Percentiles rank a stretch among this genome's conserved stretches.
Conservation (phyloP, 1,140 invertebrate genomes). For the Zelostemma sp. region DNA sequence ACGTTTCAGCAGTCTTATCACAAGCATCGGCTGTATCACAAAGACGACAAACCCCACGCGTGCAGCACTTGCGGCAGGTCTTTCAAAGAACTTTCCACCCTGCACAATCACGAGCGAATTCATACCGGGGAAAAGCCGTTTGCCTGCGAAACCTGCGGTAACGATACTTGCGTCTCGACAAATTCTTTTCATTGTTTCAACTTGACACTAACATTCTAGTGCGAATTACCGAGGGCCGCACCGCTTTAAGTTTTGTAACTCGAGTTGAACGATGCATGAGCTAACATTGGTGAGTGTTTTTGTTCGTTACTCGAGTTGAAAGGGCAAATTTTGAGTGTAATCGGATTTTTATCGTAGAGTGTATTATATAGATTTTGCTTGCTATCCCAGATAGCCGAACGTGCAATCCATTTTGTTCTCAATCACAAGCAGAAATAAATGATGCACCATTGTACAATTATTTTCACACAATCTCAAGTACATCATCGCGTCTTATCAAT, state of each 20-base stretch:
- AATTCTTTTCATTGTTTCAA: slow-evolving; percentile 46
- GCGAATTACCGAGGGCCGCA: slow-evolving; percentile 21
- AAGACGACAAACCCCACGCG: slow-evolving; percentile 87
- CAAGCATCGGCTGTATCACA: slow-evolving; percentile 88
- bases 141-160: slow-evolving; percentile 90
- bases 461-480: no score
- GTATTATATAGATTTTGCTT: no score
- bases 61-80: slow-evolving; percentile 85
- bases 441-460: no score
- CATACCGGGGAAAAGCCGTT: slow-evolving; percentile 93
- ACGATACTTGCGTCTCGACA: no score
- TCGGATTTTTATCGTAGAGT: no score
- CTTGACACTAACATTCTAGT: slow-evolving; percentile 51
- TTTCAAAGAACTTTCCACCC: slow-evolving; percentile 89
- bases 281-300: slow-evolving; percentile 31
- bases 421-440: no score
- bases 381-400: no score
- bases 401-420: no score
- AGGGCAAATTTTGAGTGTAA: no score
- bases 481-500: no score
- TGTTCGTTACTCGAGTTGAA: no score
- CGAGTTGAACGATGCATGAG: slow-evolving; percentile 41
- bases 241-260: background rate
- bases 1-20: slow-evolving; percentile 93
- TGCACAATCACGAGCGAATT: slow-evolving; percentile 90